These are phyloP conservation scores for Embiotoca jacksoni DNA, from an alignment of 2,113 vertebrate genomes.

Conservation along the genomic window DNA sequence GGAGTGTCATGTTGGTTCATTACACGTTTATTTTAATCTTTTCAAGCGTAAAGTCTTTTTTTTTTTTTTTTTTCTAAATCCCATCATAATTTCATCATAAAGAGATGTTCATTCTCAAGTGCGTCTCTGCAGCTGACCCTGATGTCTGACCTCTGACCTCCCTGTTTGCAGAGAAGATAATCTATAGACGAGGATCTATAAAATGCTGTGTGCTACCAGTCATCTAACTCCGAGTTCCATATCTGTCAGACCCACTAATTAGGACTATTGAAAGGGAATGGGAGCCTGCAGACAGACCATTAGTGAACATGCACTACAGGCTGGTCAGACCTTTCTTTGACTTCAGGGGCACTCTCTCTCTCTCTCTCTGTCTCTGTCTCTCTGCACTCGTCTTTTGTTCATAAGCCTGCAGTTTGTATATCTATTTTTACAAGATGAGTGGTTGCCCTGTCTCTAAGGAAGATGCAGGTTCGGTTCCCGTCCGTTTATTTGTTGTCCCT, in stretches of 20 bases:
- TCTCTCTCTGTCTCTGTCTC: too few relatives aligned
- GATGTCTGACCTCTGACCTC: constrained; percentile 19
- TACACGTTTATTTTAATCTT: not conserved
- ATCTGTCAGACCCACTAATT: not conserved
- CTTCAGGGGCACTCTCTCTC: too few relatives aligned
- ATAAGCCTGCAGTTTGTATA: too few relatives aligned
- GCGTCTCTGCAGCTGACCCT: not conserved
- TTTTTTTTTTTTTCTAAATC: not conserved
- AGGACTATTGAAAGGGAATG: not conserved
- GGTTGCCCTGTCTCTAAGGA: too few relatives aligned
- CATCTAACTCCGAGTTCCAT: not conserved
- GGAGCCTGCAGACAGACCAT: too few relatives aligned
- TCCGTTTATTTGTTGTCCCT: too few relatives aligned
- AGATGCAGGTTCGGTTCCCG: too few relatives aligned
- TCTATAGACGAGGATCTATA: constrained; percentile 27
- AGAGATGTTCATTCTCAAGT: not conserved
- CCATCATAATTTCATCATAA: not conserved
- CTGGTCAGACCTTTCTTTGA: too few relatives aligned
- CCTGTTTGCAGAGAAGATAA: not conserved
- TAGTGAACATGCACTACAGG: too few relatives aligned
- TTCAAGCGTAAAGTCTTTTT: not conserved
- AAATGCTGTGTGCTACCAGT: not conserved
- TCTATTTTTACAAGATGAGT: too few relatives aligned
- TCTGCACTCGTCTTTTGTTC: too few relatives aligned
- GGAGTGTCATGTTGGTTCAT: not conserved